Conservation (phyloP, 2,113 vertebrate species). For the Tetrax tetrax region DNA sequence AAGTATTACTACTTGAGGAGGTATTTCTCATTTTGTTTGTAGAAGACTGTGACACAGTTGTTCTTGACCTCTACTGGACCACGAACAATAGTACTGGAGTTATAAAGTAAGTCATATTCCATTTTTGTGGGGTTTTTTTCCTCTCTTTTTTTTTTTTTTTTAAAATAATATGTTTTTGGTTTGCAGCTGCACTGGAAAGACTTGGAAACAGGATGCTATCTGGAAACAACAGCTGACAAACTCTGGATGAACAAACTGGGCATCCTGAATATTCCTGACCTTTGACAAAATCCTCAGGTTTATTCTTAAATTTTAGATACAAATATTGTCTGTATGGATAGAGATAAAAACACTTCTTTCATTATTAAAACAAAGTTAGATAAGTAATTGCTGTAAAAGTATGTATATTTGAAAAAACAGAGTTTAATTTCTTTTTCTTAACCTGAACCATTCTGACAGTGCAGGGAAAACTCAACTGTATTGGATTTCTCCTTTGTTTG, state of each 20-base stretch:
- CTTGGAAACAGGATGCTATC: neutral
- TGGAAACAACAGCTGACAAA: neutral
- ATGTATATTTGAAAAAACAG: neutral
- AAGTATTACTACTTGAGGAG: neutral
- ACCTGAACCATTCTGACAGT: neutral
- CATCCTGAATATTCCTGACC: neutral
- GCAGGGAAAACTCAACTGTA: neutral
- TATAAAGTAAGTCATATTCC: neutral
- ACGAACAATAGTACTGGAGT: neutral
- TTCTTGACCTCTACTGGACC: neutral
- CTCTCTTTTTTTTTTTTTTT: neutral
- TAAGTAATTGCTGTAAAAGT: neutral
- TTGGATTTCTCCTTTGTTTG: neutral
- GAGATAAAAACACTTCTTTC: neutral
- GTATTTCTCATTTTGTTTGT: neutral
- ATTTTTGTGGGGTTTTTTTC: neutral
- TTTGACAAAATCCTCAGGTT: neutral
- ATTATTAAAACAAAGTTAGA: neutral
- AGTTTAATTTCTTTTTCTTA: neutral
- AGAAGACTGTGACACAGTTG: neutral
- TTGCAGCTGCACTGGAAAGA: neutral
- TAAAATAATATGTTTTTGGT: neutral
- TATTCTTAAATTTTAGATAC: neutral
- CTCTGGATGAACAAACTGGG: neutral
- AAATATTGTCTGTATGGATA: neutral